Evolutionary conservation across 2,888 invertebrate genomes (phyloP).

Genomic region (Neoascia interrupta): DNA sequence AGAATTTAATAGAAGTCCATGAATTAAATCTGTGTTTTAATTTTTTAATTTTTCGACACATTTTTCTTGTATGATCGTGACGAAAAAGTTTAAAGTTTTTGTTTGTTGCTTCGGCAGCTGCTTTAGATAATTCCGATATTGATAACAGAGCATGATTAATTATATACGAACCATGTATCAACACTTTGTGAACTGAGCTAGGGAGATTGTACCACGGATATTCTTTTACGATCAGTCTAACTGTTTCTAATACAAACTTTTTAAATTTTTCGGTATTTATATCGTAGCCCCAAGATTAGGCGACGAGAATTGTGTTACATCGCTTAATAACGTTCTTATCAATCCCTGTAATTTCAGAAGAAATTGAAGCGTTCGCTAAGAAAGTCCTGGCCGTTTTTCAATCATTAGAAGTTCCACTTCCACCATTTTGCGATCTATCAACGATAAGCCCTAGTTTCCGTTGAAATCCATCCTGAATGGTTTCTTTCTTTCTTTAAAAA

Average conservation of each 20-base stretch:
- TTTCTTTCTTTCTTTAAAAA: no score
- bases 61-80: neutral
- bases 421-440: no score
- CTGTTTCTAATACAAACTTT: neutral
- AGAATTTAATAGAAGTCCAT: neutral
- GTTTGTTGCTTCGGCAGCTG: neutral
- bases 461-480: no score
- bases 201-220: neutral
- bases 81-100: neutral
- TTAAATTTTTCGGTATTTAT: neutral
- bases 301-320: neutral
- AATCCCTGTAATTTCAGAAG: neutral
- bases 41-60: neutral
- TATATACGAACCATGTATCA: neutral
- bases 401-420: neutral
- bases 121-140: neutral
- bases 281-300: neutral
- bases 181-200: neutral
- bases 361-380: neutral
- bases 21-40: neutral
- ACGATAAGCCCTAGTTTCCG: no score
- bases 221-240: neutral
- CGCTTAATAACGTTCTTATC: neutral
- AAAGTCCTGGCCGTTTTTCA: neutral
- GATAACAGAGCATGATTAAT: neutral